Evolutionary conservation across 1,140 invertebrate species (phyloP), one percentile per base, ranked within the genome.

Genomic region (Parapsyche elsis): DNA sequence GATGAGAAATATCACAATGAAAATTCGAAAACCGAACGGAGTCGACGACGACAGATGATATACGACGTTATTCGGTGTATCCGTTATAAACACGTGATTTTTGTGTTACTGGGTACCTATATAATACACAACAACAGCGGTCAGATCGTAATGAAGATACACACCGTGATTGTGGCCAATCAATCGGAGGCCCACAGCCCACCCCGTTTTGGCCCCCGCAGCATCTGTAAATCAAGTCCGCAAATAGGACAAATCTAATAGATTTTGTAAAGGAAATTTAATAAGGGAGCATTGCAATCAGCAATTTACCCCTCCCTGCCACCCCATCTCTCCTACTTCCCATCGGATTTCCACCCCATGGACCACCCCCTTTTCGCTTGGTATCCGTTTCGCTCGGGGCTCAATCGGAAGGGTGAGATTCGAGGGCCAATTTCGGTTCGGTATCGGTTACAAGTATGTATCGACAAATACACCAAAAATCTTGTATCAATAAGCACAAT

Each of bases 251-350:
- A 77, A 77, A 77, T 77, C 75, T 64, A 67, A 77, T 77, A 77
- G 75, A 77, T 77, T 77, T 64, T 77, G 75, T 77, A 67, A 77
- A 77, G 75, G 75, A 77, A 77, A 77, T 77, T 77, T 77, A 77
- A 77, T 77, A 77, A 77, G 75, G 75, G 75, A 57, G 53, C 75
- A 67, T 77, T 77, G 75, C 75, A 77, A 77, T 77, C 75, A 77
- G 75, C 75, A 30, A 53, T 45, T 30, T 44, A 45, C 46, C 75
- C 26, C 57, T 26, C 26, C 75, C 16, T 9, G n/a, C 26, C 57
- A n/a, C 26, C 75, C 16, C 0, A n/a, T n/a, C n/a, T n/a, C n/a
- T n/a, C n/a, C n/a, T n/a, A n/a, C n/a, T n/a, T n/a, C n/a, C n/a
- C n/a, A n/a, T 16, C 21, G 12, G 19, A 53, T 24, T 24, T 21